Base-by-base conservation (phyloP, 2,888 invertebrate species). In the Rapana venosa region DNA sequence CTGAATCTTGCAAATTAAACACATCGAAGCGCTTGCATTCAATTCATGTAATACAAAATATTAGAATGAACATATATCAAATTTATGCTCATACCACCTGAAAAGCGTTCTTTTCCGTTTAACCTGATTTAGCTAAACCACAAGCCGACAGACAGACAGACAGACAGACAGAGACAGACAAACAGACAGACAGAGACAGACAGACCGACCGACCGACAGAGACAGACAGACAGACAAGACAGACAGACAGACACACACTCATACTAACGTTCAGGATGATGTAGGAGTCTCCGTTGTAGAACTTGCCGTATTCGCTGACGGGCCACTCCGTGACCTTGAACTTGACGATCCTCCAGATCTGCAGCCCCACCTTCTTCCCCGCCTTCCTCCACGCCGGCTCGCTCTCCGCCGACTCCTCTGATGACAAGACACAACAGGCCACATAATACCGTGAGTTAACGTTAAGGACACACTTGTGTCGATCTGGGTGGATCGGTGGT, bases 311-410 rank as follows among this genome's bases (percentile, higher is more conserved):
- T 47, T 95, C 94, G 87, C 94, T 94, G 66, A 93, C 91, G 17
- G 94, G 94, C 94, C 94, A 94, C 26, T 93, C 92, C 30, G 93
- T 94, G 20, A 95, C 94, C 89, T 93, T 93, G 91, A 94, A 95
- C 94, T 95, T 95, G 95, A 95, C 95, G 90, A 96, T 96, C 88
- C 96, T 93, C 96, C 96, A 96, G 89, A 96, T 94, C 90, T 95
- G 93, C 15, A 96, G 74, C 0, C 95, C 96, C 0, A 93, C 92
- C 91, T 93, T 92, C 61, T 92, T 83, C 8, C 95, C 95, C 13
- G 94, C 94, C 30, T 92, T 93, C 74, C 93, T 91, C 96, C 96
- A 96, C 0, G 96, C 96, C 35, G 93, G 92, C 90, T 96, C 96
- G 22, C 92, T 92, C 58, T 93, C 92, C 5, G 96, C 96, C 11